These are phyloP conservation scores for Lepisosteus osseus DNA, from an alignment of 2,113 vertebrate genomes.

Conservation along the genomic window DNA sequence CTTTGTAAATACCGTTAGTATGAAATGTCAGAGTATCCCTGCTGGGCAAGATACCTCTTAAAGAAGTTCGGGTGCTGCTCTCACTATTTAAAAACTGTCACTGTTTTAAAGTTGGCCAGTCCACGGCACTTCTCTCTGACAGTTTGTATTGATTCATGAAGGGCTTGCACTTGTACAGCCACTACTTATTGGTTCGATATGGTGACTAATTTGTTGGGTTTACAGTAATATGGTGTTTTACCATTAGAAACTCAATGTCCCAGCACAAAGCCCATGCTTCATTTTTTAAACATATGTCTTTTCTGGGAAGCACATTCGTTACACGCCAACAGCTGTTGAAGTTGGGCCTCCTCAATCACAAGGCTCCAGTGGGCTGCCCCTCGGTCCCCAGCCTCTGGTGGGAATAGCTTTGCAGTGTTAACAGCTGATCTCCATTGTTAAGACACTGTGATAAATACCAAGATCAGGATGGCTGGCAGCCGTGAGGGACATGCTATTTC, in stretches of 20 bases:
- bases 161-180: neutral
- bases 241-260: neutral
- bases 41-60: no score
- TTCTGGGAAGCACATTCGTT: neutral
- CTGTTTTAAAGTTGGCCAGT: no score
- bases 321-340: conserved; percentile 7
- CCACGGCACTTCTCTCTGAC: no score
- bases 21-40: no score
- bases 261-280: neutral
- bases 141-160: neutral
- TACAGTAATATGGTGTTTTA: neutral
- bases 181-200: neutral
- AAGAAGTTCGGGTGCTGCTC: no score
- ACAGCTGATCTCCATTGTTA: conserved; percentile 8
- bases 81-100: no score
- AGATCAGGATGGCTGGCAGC: neutral
- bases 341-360: conserved; percentile 10
- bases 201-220: neutral
- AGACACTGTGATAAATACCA: conserved; percentile 5
- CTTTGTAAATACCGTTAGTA: no score
- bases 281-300: conserved; percentile 12
- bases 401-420: neutral
- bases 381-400: neutral
- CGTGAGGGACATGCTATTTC: no score
- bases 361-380: neutral